These are phyloP conservation scores for Gobius niger DNA, from an alignment of 2,113 vertebrate species.

Conservation along the genomic window DNA sequence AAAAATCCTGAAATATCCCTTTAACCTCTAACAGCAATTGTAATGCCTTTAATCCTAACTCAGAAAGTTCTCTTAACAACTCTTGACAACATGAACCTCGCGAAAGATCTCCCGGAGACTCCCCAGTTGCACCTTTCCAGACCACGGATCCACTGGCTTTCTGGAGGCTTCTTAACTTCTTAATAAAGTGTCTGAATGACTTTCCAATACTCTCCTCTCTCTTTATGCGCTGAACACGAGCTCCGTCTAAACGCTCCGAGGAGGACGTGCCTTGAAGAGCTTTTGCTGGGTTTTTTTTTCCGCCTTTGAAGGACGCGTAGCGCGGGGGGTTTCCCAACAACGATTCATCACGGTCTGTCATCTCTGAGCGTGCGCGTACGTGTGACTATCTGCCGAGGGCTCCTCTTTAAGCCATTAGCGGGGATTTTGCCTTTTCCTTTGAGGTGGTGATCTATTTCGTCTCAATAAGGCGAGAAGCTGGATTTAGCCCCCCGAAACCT, in stretches of 20 bases:
- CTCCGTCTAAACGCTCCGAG: conserved; percentile 26
- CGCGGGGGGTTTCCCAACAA: conserved; percentile 63
- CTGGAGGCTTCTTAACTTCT: conserved; percentile 69
- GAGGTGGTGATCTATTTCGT: conserved; percentile 59
- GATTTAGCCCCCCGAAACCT: conserved; percentile 45
- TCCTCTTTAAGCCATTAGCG: conserved; percentile 36
- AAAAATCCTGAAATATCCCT: too few species aligned
- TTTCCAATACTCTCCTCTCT: conserved; percentile 56
- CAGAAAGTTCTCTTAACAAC: too few species aligned
- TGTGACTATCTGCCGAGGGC: conserved; percentile 37
- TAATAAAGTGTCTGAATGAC: conserved; percentile 71
- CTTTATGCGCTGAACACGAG: conserved; percentile 34
- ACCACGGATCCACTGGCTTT: conserved; percentile 54
- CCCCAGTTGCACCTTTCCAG: not conserved
- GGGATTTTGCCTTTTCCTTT: conserved; percentile 54
- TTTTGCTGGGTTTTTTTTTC: conserved; percentile 62
- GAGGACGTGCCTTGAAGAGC: conserved; percentile 64
- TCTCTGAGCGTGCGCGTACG: conserved; percentile 26
- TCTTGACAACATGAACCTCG: too few species aligned
- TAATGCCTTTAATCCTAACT: too few species aligned
- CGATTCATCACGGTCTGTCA: conserved; percentile 59
- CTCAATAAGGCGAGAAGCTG: conserved; percentile 66
- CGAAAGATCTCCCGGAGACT: too few species aligned
- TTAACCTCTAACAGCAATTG: too few species aligned
- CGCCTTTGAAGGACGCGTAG: conserved; percentile 54